These are phyloP conservation scores for Trichonephila clavipes DNA, from an alignment of 1,140 invertebrate species.

Conservation along the genomic window DNA sequence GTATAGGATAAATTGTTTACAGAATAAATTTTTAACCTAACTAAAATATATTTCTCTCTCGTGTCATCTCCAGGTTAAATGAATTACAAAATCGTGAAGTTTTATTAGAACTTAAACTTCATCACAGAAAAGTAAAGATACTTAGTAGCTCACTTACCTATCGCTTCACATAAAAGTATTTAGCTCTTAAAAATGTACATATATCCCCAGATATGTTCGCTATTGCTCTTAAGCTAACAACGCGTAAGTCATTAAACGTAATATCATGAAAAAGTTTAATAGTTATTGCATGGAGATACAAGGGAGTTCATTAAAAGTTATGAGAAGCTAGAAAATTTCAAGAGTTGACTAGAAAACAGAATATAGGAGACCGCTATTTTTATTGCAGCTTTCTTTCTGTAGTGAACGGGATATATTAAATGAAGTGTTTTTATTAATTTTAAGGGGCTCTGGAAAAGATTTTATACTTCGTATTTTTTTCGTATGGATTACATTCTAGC, in stretches of 20 bases:
- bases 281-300: constrained; percentile 20
- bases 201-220: not conserved
- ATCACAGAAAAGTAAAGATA: not conserved
- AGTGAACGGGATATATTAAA: not conserved
- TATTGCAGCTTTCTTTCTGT: not conserved
- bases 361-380: not conserved
- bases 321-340: not conserved
- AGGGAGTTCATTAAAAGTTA: constrained; percentile 25
- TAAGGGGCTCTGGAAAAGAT: too few species aligned
- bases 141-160: not conserved
- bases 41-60: not conserved
- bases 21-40: too few species aligned
- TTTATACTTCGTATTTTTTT: too few species aligned
- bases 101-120: constrained; percentile 15
- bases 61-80: not conserved
- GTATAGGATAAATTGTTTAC: too few species aligned
- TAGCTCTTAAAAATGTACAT: not conserved
- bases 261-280: constrained; percentile 12
- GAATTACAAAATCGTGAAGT: not conserved
- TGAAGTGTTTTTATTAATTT: too few species aligned
- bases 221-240: constrained; percentile 1
- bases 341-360: not conserved
- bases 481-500: too few species aligned
- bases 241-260: constrained; percentile 16
- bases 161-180: not conserved